Conservation (phyloP, 2,113 vertebrate species). For the Vidua chalybeata region DNA sequence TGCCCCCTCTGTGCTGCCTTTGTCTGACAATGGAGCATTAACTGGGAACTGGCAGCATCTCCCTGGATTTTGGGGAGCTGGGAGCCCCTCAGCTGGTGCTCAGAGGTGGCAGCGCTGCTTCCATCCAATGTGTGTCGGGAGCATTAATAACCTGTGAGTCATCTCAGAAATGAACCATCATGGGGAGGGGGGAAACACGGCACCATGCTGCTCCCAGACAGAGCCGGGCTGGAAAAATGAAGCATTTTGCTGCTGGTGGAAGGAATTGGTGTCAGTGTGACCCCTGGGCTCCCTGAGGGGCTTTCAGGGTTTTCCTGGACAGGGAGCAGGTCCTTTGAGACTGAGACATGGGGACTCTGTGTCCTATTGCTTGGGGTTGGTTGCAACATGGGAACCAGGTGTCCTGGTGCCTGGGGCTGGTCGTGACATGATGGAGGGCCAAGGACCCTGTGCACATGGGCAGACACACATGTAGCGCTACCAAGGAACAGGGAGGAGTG, state of each 20-base stretch:
- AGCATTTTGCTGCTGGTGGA: background rate
- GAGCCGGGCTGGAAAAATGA: background rate
- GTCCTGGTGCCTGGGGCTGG: background rate
- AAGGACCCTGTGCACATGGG: background rate
- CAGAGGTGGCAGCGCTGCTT: background rate
- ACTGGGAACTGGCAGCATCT: background rate
- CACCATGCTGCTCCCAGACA: background rate
- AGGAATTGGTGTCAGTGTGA: background rate
- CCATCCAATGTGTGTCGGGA: background rate
- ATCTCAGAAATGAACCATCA: background rate
- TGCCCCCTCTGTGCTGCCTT: background rate
- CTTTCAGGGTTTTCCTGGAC: background rate
- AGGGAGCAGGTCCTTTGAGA: background rate
- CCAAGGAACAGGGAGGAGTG: background rate
- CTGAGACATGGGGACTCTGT: background rate
- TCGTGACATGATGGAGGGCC: fast-evolving
- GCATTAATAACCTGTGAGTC: constrained; percentile 6
- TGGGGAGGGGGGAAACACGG: background rate
- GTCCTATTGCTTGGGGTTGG: background rate
- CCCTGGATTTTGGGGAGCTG: background rate
- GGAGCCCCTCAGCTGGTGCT: background rate
- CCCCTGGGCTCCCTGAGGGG: background rate
- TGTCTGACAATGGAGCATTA: background rate
- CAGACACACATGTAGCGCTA: background rate
- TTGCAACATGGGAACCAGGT: fast-evolving